Conservation (phyloP, 1,140 invertebrate genomes). For the Helicoverpa zea region DNA sequence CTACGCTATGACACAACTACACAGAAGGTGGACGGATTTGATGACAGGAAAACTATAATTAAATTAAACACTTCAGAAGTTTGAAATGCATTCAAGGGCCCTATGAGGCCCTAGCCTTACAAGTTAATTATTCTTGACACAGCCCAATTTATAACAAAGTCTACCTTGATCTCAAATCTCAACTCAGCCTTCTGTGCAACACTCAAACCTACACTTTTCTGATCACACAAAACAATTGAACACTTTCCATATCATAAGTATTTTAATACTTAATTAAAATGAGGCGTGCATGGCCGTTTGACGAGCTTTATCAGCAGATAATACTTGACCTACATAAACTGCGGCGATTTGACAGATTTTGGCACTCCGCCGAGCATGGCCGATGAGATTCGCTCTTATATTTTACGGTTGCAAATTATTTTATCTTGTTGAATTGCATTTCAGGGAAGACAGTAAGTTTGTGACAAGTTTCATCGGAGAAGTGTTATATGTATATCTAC, state of each 20-base stretch:
- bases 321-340: slow-evolving; percentile 26
- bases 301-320: slow-evolving; percentile 16
- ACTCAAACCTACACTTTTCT: background rate
- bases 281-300: slow-evolving; percentile 9
- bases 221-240: background rate
- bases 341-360: slow-evolving; percentile 26
- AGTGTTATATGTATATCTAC: too few species aligned
- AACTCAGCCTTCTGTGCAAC: background rate
- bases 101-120: too few species aligned
- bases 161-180: too few species aligned
- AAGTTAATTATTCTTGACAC: too few species aligned
- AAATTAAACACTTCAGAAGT: too few species aligned
- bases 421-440: slow-evolving; percentile 6
- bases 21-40: background rate
- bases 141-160: too few species aligned
- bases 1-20: background rate
- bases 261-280: background rate
- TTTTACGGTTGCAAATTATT: slow-evolving; percentile 1
- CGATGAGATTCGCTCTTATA: slow-evolving; percentile 10
- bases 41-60: background rate
- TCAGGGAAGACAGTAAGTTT: background rate
- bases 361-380: slow-evolving; percentile 10
- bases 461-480: too few species aligned
- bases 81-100: too few species aligned
- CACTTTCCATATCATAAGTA: background rate